Base-by-base conservation (phyloP, 2,113 vertebrate species). In the Vulpes lagopus region DNA sequence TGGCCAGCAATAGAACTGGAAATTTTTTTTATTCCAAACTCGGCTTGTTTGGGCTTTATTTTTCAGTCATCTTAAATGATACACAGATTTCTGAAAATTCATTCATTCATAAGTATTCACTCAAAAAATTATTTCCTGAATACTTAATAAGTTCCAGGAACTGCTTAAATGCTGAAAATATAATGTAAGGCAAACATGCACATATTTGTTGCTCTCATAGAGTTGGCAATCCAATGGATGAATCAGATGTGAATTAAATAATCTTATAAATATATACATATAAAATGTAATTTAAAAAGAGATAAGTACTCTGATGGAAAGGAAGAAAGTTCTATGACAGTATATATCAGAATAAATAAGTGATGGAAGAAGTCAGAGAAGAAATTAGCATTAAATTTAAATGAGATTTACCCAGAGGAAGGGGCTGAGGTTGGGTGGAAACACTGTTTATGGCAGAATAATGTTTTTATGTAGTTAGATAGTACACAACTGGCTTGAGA, bases 31-130 rank as follows among this genome's bases (percentile, higher is more conserved):
- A 60, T 35, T 32, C 12, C 25, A 82, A 11, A 32, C 8, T 57
- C 14, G 14, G 19, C 38, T 69, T n/a, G 1, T 89, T 92, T 85
- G 1, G 1, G 2, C 1, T 88, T 93, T 71, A 25, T 71, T 91
- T 94, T 82, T 95, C 2, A 73, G n/a, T 93, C 83, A 3, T 30
- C 14, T 59, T 57, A 73, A 73, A 1, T 83, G 38, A 82, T 65
- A 53, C 17, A 95, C 69, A 4, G 30, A 91, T 38, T 82, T 71
- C 23, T 65, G 49, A 95, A 96, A 64, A 83, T 76, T 11, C 7
- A 62, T 83, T 85, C 23, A 76, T 69, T 78, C 12, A 27, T 55
- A 90, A 15, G 57, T 55, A 76, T 71, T 57, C 27, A 71, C 67
- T 88, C 8, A 73, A 38, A 38, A 55, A 93, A 57, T 0, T 71